Conservation (phyloP, 2,113 vertebrate species). For the Hydrolagus affinis region DNA sequence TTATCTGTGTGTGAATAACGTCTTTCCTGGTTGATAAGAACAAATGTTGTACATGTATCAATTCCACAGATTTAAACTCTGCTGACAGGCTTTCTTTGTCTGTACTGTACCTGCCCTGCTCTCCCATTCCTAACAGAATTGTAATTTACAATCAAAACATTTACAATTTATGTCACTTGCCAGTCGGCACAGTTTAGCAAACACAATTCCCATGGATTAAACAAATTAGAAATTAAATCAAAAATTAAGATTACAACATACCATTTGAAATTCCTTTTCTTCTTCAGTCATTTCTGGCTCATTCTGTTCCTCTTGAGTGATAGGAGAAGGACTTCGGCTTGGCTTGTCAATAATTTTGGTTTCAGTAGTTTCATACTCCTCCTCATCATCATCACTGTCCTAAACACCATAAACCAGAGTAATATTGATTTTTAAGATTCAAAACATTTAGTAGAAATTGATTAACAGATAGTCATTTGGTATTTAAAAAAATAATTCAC, state of each 20-base stretch:
- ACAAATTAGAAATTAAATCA: neutral
- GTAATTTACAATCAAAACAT: neutral
- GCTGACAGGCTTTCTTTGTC: neutral
- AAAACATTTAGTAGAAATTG: neutral
- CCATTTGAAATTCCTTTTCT: constrained; percentile 93
- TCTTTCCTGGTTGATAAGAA: neutral
- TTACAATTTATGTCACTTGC: neutral
- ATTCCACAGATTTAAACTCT: neutral
- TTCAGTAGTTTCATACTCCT: constrained; percentile 62
- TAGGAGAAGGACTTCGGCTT: constrained; percentile 76
- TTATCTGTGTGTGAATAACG: neutral
- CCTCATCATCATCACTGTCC: constrained; percentile 88
- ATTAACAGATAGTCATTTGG: neutral
- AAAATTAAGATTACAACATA: constrained; percentile 43
- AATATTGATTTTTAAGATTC: neutral
- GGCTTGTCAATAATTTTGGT: constrained; percentile 61
- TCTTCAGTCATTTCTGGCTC: constrained; percentile 96
- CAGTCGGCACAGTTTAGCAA: neutral
- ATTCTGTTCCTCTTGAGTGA: constrained; percentile 76
- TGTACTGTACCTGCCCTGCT: neutral
- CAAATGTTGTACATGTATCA: neutral
- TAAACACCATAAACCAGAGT: constrained; percentile 41
- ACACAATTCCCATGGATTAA: neutral
- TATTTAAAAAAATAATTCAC: neutral
- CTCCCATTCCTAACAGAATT: neutral